Conservation (phyloP, 37 sponge, comb jelly and placozoan genomes). For the Axinella damicornis region DNA sequence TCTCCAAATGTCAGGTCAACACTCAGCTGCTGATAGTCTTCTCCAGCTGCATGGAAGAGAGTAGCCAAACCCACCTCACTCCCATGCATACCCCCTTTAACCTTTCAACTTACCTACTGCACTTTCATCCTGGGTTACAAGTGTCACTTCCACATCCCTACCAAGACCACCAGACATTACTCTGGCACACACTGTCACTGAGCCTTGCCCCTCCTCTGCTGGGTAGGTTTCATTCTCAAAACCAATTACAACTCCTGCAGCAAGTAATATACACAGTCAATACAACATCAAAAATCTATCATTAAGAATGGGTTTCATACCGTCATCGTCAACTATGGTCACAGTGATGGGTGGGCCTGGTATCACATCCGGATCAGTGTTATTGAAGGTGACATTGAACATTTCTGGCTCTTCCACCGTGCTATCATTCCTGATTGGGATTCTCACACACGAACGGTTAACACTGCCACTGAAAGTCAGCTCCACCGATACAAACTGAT, state of each 20-base stretch:
- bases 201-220: neutral
- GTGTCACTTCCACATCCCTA: neutral
- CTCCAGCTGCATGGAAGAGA: neutral
- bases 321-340: neutral
- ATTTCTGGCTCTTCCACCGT: neutral
- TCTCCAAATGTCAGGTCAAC: neutral
- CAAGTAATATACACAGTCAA: no score
- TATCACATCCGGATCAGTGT: neutral
- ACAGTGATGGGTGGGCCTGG: neutral
- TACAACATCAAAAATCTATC: no score
- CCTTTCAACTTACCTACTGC: no score
- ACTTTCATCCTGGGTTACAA: neutral
- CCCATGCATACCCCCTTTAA: no score
- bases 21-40: neutral
- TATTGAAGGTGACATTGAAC: neutral
- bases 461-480: no score
- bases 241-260: neutral
- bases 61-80: no score
- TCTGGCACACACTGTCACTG: neutral
- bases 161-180: neutral
- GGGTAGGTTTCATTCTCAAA: neutral
- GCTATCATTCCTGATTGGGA: slow-evolving; percentile 4
- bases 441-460: neutral
- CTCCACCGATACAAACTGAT: no score
- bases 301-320: no score